These are phyloP conservation scores for Oikopleura dioica DNA, from an alignment of 23 tunicate species.

Conservation along the genomic window DNA sequence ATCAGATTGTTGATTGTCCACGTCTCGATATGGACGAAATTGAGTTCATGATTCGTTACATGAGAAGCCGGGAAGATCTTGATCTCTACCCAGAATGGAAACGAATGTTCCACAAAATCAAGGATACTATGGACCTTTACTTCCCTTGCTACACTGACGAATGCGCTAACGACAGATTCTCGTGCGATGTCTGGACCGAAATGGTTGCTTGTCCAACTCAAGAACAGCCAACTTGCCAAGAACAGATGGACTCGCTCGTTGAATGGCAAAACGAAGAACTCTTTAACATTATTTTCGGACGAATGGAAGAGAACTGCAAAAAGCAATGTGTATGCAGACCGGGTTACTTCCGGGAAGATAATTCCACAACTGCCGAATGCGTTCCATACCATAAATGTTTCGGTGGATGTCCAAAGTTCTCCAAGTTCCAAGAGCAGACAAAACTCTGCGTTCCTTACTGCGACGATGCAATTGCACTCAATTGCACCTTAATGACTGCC, in stretches of 20 bases:
- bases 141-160: not conserved
- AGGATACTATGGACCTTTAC: not conserved
- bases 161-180: not conserved
- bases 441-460: not conserved
- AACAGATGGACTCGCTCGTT: not conserved
- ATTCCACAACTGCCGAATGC: not conserved
- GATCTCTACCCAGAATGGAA: not conserved
- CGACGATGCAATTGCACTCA: not conserved
- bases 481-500: too few species aligned
- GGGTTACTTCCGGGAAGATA: not conserved
- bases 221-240: not conserved
- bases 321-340: not conserved
- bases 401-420: not conserved
- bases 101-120: not conserved
- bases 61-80: too few species aligned
- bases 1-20: not conserved
- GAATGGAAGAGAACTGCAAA: not conserved
- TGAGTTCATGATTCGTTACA: not conserved
- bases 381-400: not conserved
- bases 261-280: too few species aligned
- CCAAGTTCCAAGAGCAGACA: not conserved
- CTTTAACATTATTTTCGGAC: not conserved
- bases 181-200: not conserved
- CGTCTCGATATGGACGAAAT: not conserved
- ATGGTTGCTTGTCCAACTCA: not conserved